Evolutionary conservation across 1,140 invertebrate species (phyloP), one percentile per base, ranked within the genome.

Genomic region (Drosophila serrata): DNA sequence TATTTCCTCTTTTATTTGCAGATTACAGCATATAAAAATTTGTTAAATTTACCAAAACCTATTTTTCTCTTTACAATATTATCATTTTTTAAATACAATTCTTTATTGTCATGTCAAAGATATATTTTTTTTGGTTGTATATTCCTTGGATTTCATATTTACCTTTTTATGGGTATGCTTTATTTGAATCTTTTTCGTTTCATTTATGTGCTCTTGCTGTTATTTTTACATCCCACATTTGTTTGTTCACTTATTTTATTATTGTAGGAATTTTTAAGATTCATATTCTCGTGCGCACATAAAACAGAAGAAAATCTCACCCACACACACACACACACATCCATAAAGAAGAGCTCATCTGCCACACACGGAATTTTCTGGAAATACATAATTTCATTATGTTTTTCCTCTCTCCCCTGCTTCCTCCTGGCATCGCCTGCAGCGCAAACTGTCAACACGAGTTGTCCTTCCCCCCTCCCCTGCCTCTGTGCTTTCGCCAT

Each of bases 381-480:
- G 35, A 65, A 76, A 79, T 67, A 81, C 63, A 80, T 84, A 85
- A 84, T 85, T 84, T 84, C 81, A 80, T 84, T 85, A 82, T 80
- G 78, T 45, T 61, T 39, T 22, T 31, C 49, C 35, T 37, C 42
- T 8, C 7, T 12, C 22, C 19, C 27, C n/a, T 5, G 9, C 24
- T 31, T 15, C 15, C 29, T 29, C 19, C 22, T 45, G 40, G 24
- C 31, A 31, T 63, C 59, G 69, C 70, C 81, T 79, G 43, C 72
- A 81, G 81, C 64, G 64, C 46, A 76, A 81, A 81, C 81, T 82
- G 81, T 82, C 81, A 84, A 84, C 81, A 84, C 76, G 81, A 46
- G 55, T 62, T 51, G 46, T 49, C 51, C 65, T 55, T 24, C 24
- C 56, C 24, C 35, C 24, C 56, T 17, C 35, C 43, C 4, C 53